Conservation (phyloP, 2,797 vertebrate genomes). For the Acomys russatus region DNA sequence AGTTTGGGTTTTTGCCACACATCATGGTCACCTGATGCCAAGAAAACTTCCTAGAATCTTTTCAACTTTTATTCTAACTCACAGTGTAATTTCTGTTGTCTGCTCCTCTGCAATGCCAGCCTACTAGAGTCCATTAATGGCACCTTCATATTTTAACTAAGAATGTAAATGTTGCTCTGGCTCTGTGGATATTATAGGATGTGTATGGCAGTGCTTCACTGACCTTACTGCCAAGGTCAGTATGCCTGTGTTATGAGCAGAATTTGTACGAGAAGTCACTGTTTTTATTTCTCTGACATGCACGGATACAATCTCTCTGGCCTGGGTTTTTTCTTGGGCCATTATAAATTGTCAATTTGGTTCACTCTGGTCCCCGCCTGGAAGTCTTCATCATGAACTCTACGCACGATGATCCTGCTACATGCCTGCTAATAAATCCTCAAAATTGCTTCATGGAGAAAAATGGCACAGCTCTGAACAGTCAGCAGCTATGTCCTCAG, state of each 20-base stretch:
- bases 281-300: slow-evolving; percentile 62
- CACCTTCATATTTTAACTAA: slow-evolving; percentile 38
- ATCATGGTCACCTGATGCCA: not conserved
- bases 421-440: slow-evolving; percentile 72
- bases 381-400: slow-evolving; percentile 65
- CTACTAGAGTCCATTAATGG: slow-evolving; percentile 1
- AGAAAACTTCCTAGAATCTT: not conserved
- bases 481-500: slow-evolving; percentile 15
- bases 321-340: not conserved
- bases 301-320: slow-evolving; percentile 17
- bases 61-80: slow-evolving; percentile 58
- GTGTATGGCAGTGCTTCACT: slow-evolving; percentile 34
- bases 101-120: slow-evolving; percentile 39
- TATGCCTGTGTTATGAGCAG: not conserved
- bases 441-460: slow-evolving; percentile 65
- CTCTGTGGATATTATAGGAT: slow-evolving; percentile 31
- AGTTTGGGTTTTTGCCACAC: slow-evolving; percentile 45
- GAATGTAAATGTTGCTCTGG: slow-evolving; percentile 51
- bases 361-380: slow-evolving; percentile 26
- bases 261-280: slow-evolving; percentile 45
- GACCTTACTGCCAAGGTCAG: not conserved
- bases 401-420: slow-evolving; percentile 43
- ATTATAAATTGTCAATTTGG: slow-evolving; percentile 68
- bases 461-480: slow-evolving; percentile 64
- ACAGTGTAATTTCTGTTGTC: not conserved